Evolutionary conservation across 2,113 vertebrate species (phyloP), one percentile per base, ranked within the genome.

Genomic region (Carassius auratus): DNA sequence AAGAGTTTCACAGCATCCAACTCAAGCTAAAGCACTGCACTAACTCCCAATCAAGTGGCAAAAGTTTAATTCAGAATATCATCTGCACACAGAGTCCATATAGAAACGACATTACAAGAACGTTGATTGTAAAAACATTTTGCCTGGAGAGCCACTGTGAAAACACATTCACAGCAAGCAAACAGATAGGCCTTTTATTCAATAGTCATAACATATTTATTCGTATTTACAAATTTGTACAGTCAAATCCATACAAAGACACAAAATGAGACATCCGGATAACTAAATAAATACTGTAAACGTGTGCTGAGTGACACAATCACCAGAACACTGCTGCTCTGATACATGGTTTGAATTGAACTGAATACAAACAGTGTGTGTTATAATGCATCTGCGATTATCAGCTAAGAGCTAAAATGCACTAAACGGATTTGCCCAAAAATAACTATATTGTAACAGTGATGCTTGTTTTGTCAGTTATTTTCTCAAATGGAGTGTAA

Each of bases 121-220:
- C 42, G 5, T 7, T 19, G 79, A 81, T 50, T 30, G 79, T 81
- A 81, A 81, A 81, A 81, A 81, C 38, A 21, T 82, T 55, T 73
- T 62, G 78, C 64, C 79, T 73, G 66, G 3, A 21, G 48, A 83
- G 76, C 76, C 48, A 14, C 81, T 33, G 55, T 26, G 61, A 86
- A 82, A 68, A 76, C 50, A 64, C 14, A 19, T 57, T 73, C 57
- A 78, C 66, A 45, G n/a, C 80, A 78, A 50, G 57, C 85, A 88
- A 23, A 81, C 92, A 88, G 88, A 90, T 90, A 90, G 86, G 66
- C 89, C 82, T 92, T 94, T 94, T 93, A 93, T 95, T 94, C 93
- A 94, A 94, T 92, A 94, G 92, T 94, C 89, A 89, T 92, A 94
- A 86, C 80, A 86, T 75, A 86, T 69, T 85, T 75, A 81, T 86